These are phyloP conservation scores for Peromyscus melanophrys DNA, from an alignment of 2,797 vertebrate genomes.

Conservation along the genomic window DNA sequence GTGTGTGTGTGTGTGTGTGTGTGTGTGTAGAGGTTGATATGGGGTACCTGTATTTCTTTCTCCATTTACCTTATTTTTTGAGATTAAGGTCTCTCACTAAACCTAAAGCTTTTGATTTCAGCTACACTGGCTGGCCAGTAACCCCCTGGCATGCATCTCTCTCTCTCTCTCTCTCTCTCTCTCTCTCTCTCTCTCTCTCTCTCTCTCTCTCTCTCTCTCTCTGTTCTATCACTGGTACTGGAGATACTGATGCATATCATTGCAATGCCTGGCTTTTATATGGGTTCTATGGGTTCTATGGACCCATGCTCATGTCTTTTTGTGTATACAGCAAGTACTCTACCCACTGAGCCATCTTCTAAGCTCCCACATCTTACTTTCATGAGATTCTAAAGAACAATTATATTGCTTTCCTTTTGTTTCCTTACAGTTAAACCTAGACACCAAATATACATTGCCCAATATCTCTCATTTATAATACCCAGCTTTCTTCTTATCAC, in stretches of 20 bases:
- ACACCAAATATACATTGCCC: conserved; percentile 45
- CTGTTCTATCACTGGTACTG: background rate
- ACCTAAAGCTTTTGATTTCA: background rate
- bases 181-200: too few relatives aligned
- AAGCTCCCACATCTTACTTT: background rate
- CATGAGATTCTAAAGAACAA: conserved; percentile 7
- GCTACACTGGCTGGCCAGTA: background rate
- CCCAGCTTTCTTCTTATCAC: conserved; percentile 40
- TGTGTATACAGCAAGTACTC: background rate
- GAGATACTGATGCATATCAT: background rate
- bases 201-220: too few relatives aligned
- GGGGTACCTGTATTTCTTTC: background rate
- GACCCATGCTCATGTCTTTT: too few relatives aligned
- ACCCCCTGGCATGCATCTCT: background rate
- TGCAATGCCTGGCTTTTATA: background rate
- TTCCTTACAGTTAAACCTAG: background rate
- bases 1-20: background rate
- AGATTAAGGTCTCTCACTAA: background rate
- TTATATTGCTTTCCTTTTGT: background rate
- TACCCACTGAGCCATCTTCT: background rate
- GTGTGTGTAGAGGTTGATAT: background rate
- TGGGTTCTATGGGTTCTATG: too few relatives aligned
- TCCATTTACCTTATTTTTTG: background rate
- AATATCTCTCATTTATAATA: conserved; percentile 43
- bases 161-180: background rate